Percentiles rank a stretch among this genome's conserved stretches.
Conservation (phyloP, 1,140 invertebrate genomes). For the Rhopalosiphum maidis region DNA sequence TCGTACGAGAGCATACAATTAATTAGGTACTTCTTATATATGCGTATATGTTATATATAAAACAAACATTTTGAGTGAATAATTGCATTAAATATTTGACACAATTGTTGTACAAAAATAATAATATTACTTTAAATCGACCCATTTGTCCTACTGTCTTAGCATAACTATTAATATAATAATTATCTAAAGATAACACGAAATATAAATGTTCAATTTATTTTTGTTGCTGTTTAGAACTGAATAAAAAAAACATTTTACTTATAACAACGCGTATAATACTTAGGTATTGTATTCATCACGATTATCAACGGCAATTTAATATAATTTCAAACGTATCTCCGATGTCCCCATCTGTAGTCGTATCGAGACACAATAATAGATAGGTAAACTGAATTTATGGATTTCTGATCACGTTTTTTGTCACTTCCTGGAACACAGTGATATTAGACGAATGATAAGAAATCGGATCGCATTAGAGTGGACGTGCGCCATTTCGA, state of each 20-base stretch:
- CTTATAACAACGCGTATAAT: neutral
- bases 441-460: constrained; percentile 3
- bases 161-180: neutral
- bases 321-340: neutral
- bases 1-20: neutral
- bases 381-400: neutral
- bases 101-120: neutral
- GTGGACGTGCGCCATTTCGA: neutral
- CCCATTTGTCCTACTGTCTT: neutral
- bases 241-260: neutral
- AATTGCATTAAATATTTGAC: neutral
- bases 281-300: neutral
- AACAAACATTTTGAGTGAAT: neutral
- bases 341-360: neutral
- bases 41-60: neutral
- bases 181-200: neutral
- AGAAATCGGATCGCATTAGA: constrained; percentile 10
- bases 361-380: neutral
- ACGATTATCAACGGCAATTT: neutral
- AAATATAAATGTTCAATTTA: neutral
- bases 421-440: neutral
- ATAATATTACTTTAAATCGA: neutral
- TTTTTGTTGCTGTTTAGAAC: neutral
- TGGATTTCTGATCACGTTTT: neutral
- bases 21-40: no score